Evolutionary conservation across 35 echinoderm and acorn worm species (phyloP), one percentile per base, ranked within the genome.

Genomic region (Apostichopus japonicus): DNA sequence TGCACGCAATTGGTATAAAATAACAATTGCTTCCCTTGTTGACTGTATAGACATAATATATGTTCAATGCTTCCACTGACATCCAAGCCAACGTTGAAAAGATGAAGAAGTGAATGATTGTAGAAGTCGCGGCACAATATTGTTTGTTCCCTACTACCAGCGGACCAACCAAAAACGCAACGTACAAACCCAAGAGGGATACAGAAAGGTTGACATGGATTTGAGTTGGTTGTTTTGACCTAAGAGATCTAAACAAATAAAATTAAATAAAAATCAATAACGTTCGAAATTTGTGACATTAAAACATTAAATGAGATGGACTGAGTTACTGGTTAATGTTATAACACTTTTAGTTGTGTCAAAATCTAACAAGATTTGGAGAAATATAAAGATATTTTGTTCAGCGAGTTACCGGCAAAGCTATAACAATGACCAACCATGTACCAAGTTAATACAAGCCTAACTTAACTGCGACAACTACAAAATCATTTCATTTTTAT

Each of bases 51-150:
- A 90, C 16, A 17, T 33, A 23, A 75, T 90, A 90, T 61, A 90
- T 90, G 16, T 90, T 75, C 2, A 90, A 23, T 5, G 87, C 87
- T 65, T 90, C 61, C 11, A 27, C 87, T 23, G 61, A 53, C 87
- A 90, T 90, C 87, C 87, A 90, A 52, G 67, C 58, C 23, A 90
- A 23, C 1, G 87, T 71, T 19, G 87, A 21, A 10, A 90, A 24
- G 16, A 6, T 6, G 25, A 90, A 90, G 19, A 71, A 90, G 19
- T 90, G 87, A 23, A 73, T 71, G 7, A 27, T 21, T 27, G 87
- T 59, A 22, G 61, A 67, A 5, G 67, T 22, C 2, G 58, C 58
- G 14, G 59, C 16, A 73, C 87, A 90, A 10, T 10, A 16, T 9
- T 22, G 56, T 27, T 19, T 63, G 6, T 90, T 73, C 8, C 53